Evolutionary conservation across 2,888 invertebrate genomes (phyloP), one percentile per base, ranked within the genome.

Genomic region (Blastobasis lacticolella): DNA sequence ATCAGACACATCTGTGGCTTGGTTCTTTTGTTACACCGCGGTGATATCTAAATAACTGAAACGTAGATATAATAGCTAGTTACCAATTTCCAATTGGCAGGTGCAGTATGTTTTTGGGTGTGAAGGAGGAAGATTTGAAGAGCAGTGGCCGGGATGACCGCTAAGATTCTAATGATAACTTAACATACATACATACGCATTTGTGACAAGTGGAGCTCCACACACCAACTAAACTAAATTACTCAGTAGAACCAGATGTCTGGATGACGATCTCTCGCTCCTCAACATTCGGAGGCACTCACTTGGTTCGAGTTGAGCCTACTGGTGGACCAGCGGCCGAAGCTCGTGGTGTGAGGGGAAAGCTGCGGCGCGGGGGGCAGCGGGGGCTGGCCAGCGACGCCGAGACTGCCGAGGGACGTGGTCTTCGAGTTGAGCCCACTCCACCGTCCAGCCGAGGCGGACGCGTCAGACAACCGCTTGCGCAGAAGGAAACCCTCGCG

Each of bases 401-500:
- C 92, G 60, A 94, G 89, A 68, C 94, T 94, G 73, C 93, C 94
- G 54, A 96, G 90, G 47, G 96, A 96, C 48, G 96, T 95, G 61
- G 96, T 96, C 89, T 95, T 96, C 63, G 94, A 94, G 78, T 94
- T 93, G 67, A 94, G 91, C 8, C 93, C 93, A 63, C 90, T 88
- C 90, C 77, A 90, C 74, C 78, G 89, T 62, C 89, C 87, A 65
- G 89, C 90, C 67, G 90, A 90, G 54, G 90, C 87, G 6, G 90
- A 90, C 50, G 91, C 91, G 73, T 93, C 94, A 71, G 92, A 93
- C 75, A 92, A 88, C 64, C 93, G 91, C 85, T 95, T 95, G 67
- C 95, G 94, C 55, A 95, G 91, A 55, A 95, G 91, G 84, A 94
- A 95, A 51, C 95, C 94, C 80, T 94, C 93, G 55, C 92, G 90